Conservation (phyloP, 92 coral and sea anemone genomes). For the Meandrina meandrites region DNA sequence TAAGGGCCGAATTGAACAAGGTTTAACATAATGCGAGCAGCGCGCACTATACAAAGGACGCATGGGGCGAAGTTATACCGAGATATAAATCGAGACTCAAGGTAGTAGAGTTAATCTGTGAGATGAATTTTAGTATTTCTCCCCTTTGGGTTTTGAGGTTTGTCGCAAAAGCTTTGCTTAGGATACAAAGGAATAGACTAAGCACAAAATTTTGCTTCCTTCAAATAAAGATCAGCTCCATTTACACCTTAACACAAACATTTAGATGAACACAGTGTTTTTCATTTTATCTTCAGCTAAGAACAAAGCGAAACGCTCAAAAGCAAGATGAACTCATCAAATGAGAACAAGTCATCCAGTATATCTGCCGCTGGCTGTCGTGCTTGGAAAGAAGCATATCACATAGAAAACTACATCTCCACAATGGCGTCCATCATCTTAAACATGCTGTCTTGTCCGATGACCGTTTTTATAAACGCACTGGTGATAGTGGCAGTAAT, state of each 20-base stretch:
- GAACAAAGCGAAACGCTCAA: too few species aligned
- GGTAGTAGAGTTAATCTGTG: too few species aligned
- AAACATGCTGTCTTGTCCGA: neutral
- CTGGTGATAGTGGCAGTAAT: constrained; percentile 22
- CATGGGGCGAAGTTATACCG: too few species aligned
- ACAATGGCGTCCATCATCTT: constrained; percentile 14
- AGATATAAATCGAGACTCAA: too few species aligned
- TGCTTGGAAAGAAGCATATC: constrained; percentile 7
- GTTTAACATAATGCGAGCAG: too few species aligned
- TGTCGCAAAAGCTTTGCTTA: too few species aligned
- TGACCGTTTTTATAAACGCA: constrained; percentile 1
- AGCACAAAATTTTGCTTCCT: neutral
- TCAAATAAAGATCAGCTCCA: neutral
- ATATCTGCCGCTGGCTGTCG: neutral
- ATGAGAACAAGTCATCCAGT: neutral
- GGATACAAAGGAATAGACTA: neutral
- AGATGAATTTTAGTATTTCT: too few species aligned
- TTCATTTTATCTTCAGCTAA: neutral
- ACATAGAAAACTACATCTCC: constrained; percentile 7
- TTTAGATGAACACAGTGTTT: neutral
- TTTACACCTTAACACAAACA: neutral
- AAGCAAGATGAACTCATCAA: neutral
- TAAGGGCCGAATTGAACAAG: too few species aligned
- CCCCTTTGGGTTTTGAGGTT: too few species aligned
- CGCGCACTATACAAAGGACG: too few species aligned